These are phyloP conservation scores for Nemopilema nomurai DNA, from an alignment of 30 jellyfish, hydroid and myxozoan genomes.

Conservation along the genomic window DNA sequence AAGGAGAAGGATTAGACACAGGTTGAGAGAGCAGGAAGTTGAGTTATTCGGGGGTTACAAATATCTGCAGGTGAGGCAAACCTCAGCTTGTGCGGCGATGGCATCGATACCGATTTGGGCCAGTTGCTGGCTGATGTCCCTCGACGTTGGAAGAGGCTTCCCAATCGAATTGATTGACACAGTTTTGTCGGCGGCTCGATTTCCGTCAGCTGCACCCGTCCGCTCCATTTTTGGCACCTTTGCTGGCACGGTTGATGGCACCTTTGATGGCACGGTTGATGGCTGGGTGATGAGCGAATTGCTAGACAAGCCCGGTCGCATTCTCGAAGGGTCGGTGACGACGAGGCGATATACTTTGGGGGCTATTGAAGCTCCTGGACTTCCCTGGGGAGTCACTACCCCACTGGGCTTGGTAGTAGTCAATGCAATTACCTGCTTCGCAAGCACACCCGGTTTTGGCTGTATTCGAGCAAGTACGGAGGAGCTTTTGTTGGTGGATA, in stretches of 20 bases:
- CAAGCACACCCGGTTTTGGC: background rate
- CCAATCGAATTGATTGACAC: background rate
- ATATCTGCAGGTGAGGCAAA: background rate
- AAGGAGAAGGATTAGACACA: no score
- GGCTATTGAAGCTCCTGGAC: background rate
- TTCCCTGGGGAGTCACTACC: background rate
- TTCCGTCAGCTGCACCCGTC: background rate
- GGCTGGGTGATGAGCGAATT: background rate
- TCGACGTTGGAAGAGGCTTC: background rate
- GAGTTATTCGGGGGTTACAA: background rate
- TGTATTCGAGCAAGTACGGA: background rate
- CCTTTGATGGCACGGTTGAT: background rate
- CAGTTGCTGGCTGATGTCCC: constrained; percentile 49
- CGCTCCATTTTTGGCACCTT: background rate
- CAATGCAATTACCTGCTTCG: background rate
- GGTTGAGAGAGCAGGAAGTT: background rate
- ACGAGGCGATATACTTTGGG: constrained; percentile 21
- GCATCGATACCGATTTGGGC: constrained; percentile 74
- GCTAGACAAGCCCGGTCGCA: background rate
- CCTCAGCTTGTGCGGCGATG: constrained; percentile 40
- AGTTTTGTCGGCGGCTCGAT: background rate
- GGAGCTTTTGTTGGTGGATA: background rate
- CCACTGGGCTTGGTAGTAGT: background rate
- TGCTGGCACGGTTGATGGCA: background rate
- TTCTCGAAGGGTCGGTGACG: constrained; percentile 6